A percentile compares a stretch with the other conserved stretches of the same genome.
phyloP scores from a whole-genome alignment of 2,888 invertebrate species.

The Eudemis profundana region DNA sequence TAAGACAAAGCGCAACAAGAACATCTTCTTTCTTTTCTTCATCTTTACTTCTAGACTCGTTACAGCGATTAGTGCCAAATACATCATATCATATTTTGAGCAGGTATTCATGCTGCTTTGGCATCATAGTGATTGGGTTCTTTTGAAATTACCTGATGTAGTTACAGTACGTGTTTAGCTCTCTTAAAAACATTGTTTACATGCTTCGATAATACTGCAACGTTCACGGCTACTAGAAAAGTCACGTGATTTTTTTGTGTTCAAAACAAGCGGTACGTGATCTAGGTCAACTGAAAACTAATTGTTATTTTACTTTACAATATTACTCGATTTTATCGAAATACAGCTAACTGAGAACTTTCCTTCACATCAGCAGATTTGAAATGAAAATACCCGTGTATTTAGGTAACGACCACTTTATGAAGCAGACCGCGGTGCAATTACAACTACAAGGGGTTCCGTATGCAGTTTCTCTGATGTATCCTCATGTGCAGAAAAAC shows the following conservation, averaged over 20 bases:
- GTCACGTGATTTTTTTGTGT: not conserved
- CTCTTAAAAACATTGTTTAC: slow-evolving; percentile 25
- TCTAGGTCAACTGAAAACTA: not conserved
- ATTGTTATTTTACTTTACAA: no score
- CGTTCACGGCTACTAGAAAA: slow-evolving; percentile 8
- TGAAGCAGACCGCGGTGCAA: slow-evolving; percentile 11
- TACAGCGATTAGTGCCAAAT: no score
- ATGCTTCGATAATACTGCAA: slow-evolving; percentile 8
- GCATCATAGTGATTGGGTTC: no score
- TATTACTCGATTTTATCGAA: no score
- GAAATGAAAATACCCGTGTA: not conserved
- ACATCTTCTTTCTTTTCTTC: not conserved
- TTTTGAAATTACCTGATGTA: no score
- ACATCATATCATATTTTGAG: no score
- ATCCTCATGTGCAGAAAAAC: not conserved
- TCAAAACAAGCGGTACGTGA: slow-evolving; percentile 14
- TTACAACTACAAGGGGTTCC: slow-evolving; percentile 40
- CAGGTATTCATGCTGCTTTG: no score
- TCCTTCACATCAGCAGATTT: no score
- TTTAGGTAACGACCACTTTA: slow-evolving; percentile 8
- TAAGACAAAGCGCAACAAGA: not conserved
- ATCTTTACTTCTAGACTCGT: no score
- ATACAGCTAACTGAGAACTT: no score
- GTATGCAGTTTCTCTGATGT: slow-evolving; percentile 3
- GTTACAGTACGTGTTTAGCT: no score